Evolutionary conservation across 1,140 invertebrate genomes (phyloP), one percentile per base, ranked within the genome.

Genomic region (Tetragonula clypearis): DNA sequence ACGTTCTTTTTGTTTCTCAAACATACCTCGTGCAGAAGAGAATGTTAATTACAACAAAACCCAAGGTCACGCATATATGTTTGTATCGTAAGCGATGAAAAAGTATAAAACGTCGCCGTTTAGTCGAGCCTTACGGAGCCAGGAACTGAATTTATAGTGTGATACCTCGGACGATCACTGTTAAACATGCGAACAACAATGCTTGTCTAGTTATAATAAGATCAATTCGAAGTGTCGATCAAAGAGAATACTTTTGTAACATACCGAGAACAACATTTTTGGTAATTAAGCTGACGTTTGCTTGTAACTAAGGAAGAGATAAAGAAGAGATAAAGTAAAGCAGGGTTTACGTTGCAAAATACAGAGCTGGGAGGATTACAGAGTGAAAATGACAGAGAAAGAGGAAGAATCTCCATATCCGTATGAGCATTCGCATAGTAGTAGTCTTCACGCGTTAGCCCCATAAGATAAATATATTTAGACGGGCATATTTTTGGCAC

Each of bases 401-500:
- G 56, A 30, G 73, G 19, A 71, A 71, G 53, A 49, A 73, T 41
- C 60, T 62, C 14, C 53, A 65, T 79, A 84, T 79, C 19, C 19
- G n/a, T 74, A 65, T 35, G 49, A 41, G 14, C 73, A 66, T 75
- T 30, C 69, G 6, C 11, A 69, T 75, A 75, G 53, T 69, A 75
- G 35, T 30, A n/a, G n/a, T n/a, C n/a, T 3, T 73, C 58, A 74
- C 19, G 55, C 9, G 41, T 81, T 80, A 68, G 76, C 53, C 35
- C 79, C 60, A 23, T 66, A 49, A 49, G 41, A 58, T 79, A 83
- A 77, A 80, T 82, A 88, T 71, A 79, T 85, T 88, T 88, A 81
- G 60, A 81, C 60, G 75, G 56, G 74, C 72, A 62, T 90, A 90
- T 90, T 90, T 90, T 90, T 89, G 88, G 85, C 88, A 89, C 80